phyloP scores from a whole-genome alignment of 1,140 invertebrate species.

The Listronotus oregonensis region DNA sequence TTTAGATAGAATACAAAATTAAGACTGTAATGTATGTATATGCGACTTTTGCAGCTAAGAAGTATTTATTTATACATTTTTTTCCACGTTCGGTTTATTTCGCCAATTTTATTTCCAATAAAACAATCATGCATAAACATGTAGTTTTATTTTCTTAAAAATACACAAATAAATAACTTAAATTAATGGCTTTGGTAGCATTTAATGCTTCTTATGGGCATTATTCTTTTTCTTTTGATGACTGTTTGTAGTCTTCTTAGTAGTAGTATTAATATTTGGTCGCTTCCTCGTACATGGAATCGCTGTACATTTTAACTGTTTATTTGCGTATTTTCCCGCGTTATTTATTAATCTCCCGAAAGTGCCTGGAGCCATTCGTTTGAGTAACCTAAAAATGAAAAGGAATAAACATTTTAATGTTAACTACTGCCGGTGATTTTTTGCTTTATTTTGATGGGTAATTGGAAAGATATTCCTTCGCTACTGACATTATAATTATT shows the following conservation, averaged over 20 bases:
- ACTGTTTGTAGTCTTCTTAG: conserved; percentile 8
- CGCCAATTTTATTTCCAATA: conserved; percentile 33
- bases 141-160: conserved; percentile 35
- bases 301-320: conserved; percentile 48
- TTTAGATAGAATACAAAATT: conserved; percentile 48
- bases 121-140: conserved; percentile 26
- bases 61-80: conserved; percentile 47
- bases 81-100: conserved; percentile 32
- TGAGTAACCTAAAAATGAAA: conserved; percentile 47
- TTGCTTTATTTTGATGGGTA: too few relatives aligned
- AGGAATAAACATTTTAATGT: too few relatives aligned
- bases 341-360: conserved; percentile 49
- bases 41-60: conserved; percentile 47
- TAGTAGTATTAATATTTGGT: conserved; percentile 17
- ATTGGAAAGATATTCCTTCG: too few relatives aligned
- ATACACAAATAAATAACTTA: conserved; percentile 46
- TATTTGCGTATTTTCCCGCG: conserved; percentile 46
- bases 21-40: conserved; percentile 51
- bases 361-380: conserved; percentile 46
- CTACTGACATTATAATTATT: too few relatives aligned
- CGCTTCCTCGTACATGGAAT: conserved; percentile 49
- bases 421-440: too few relatives aligned
- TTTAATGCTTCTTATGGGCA: conserved; percentile 39
- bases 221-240: conserved; percentile 28
- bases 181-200: conserved; percentile 44